Evolutionary conservation across 2,113 vertebrate genomes (phyloP).

Genomic region (Misgurnus anguillicaudatus): DNA sequence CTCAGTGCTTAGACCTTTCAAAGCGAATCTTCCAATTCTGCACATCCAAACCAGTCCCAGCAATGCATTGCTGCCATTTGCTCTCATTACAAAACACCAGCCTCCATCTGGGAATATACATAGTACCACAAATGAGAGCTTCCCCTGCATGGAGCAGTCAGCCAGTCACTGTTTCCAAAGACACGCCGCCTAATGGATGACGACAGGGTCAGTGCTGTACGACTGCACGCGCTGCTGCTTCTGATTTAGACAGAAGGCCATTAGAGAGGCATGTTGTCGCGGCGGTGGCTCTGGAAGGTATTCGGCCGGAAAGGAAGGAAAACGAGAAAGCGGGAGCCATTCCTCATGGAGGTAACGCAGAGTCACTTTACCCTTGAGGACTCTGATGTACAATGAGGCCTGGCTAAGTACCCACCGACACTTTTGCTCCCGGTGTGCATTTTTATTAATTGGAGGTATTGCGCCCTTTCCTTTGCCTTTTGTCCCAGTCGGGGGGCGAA

Average conservation of each 20-base stretch:
- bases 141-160: constrained; percentile 10
- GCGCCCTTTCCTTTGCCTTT: constrained; percentile 9
- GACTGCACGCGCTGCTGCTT: not conserved
- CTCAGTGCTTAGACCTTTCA: constrained; percentile 11
- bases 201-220: constrained; percentile 28
- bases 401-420: constrained; percentile 13
- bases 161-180: constrained; percentile 29
- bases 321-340: constrained; percentile 5
- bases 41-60: constrained; percentile 16
- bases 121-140: constrained; percentile 29
- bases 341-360: constrained; percentile 4
- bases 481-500: not conserved
- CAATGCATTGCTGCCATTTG: not conserved
- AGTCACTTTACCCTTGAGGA: constrained; percentile 11
- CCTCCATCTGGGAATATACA: constrained; percentile 16
- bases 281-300: not conserved
- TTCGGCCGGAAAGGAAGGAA: constrained; percentile 7
- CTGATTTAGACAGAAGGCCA: constrained; percentile 44
- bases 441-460: constrained; percentile 43
- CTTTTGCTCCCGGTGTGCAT: constrained; percentile 2
- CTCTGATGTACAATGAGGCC: constrained; percentile 10
- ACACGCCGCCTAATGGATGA: constrained; percentile 22
- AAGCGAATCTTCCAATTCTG: constrained; percentile 22
- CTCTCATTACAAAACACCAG: constrained; percentile 33
- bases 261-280: constrained; percentile 12